Conservation (phyloP, 92 coral and sea anemone genomes). For the Anthopleura xanthogrammica region DNA sequence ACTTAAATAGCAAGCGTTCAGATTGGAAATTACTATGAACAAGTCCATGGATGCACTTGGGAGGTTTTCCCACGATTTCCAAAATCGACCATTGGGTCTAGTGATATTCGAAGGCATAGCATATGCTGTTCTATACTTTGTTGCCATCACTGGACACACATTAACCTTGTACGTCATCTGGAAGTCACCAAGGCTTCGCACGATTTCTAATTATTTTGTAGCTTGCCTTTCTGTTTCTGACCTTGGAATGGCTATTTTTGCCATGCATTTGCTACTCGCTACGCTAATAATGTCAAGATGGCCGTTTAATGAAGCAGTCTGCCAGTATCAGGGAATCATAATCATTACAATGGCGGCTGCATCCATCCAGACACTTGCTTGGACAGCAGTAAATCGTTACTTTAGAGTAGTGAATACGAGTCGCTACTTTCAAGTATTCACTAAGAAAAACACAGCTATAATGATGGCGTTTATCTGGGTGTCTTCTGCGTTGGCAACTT, state of each 20-base stretch:
- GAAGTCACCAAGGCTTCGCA: conserved; percentile 37
- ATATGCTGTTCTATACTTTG: conserved; percentile 20
- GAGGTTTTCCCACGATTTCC: conserved; percentile 36
- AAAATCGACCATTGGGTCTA: conserved; percentile 29
- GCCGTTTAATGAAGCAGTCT: conserved; percentile 53
- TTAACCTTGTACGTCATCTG: conserved; percentile 38
- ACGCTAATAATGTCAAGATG: conserved; percentile 37
- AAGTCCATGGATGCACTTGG: conserved; percentile 8
- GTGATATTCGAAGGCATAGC: conserved; percentile 43
- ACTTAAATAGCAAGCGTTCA: background rate
- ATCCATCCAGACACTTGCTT: conserved; percentile 51
- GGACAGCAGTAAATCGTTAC: conserved; percentile 65
- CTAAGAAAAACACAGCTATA: conserved; percentile 19
- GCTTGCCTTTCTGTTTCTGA: conserved; percentile 66
- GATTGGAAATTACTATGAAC: conserved; percentile 1
- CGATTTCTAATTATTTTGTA: conserved; percentile 46
- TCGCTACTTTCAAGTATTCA: conserved; percentile 47
- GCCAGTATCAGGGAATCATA: conserved; percentile 60
- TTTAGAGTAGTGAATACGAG: conserved; percentile 52
- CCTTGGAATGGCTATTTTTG: conserved; percentile 39
- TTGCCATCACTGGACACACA: conserved; percentile 44
- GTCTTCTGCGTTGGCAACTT: conserved; percentile 30
- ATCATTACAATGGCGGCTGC: conserved; percentile 39
- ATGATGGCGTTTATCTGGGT: conserved; percentile 43
- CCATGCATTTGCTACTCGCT: conserved; percentile 42